These are phyloP conservation scores for Omphaloscelis lunosa DNA, from an alignment of 2,888 invertebrate species.

Conservation along the genomic window DNA sequence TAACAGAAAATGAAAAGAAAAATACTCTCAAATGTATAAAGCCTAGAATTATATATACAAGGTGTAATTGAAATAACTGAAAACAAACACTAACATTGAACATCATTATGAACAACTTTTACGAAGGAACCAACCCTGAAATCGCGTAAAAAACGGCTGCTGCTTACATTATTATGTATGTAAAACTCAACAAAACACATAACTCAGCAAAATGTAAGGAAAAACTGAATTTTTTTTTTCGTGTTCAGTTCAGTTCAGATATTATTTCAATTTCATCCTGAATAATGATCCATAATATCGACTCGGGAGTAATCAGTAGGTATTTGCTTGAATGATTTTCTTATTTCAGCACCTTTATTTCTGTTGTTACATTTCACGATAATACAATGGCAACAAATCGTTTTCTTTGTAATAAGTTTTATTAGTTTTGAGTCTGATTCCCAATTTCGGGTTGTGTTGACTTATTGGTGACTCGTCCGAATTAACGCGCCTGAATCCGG, in stretches of 20 bases:
- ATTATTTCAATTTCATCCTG: too few relatives aligned
- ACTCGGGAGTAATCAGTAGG: background rate
- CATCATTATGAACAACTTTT: too few relatives aligned
- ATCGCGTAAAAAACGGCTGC: background rate
- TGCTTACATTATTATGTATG: too few relatives aligned
- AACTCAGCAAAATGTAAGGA: background rate
- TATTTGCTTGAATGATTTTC: background rate
- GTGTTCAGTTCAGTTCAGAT: background rate
- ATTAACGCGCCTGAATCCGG: too few relatives aligned
- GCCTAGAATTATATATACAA: background rate
- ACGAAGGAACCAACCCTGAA: too few relatives aligned
- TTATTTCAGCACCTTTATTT: background rate
- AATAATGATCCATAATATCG: background rate
- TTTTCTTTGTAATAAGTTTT: background rate
- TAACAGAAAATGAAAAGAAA: background rate
- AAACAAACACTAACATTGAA: background rate
- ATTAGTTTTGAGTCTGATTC: background rate
- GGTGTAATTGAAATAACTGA: background rate
- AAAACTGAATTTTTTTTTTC: background rate
- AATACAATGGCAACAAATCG: background rate
- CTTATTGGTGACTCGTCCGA: too few relatives aligned
- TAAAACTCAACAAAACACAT: too few relatives aligned
- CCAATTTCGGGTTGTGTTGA: background rate
- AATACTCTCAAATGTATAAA: background rate
- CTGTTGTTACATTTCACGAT: too few relatives aligned